phyloP scores from a whole-genome alignment of 2,797 vertebrate species.

The Buceros bicornis region DNA sequence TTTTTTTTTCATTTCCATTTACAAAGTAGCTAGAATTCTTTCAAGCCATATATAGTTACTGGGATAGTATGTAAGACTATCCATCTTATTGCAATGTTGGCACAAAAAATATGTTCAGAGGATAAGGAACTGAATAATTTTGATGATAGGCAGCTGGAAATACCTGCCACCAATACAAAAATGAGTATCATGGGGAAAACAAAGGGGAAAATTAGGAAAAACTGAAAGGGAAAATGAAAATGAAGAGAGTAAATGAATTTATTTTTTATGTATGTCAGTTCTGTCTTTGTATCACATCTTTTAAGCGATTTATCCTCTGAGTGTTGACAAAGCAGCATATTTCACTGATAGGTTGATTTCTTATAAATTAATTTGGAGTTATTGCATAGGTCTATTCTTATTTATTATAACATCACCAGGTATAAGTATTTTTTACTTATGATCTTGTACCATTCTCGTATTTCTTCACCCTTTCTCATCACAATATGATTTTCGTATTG shows the following conservation, averaged over 20 bases:
- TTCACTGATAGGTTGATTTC: background rate
- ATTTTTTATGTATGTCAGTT: background rate
- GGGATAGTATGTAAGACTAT: background rate
- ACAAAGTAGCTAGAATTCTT: background rate
- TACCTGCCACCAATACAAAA: background rate
- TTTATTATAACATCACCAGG: background rate
- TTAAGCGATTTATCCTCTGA: background rate
- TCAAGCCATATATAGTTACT: constrained; percentile 28
- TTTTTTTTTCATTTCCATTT: background rate
- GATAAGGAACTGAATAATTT: constrained; percentile 2
- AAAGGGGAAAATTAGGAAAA: background rate
- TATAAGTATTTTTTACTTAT: background rate
- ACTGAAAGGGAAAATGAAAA: background rate
- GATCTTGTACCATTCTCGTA: background rate
- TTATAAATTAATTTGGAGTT: background rate
- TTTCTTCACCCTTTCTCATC: background rate
- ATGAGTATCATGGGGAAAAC: background rate
- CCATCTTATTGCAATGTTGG: background rate
- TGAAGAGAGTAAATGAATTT: background rate
- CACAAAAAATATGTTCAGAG: background rate
- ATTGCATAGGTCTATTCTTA: background rate
- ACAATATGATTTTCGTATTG: background rate
- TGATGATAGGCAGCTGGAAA: constrained; percentile 14
- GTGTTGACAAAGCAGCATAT: background rate
- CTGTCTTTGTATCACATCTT: background rate